Percentiles rank a stretch among this genome's conserved stretches.
These are phyloP conservation scores for Remorina albescens DNA, from an alignment of 2,797 vertebrate species.

Conservation along the genomic window DNA sequence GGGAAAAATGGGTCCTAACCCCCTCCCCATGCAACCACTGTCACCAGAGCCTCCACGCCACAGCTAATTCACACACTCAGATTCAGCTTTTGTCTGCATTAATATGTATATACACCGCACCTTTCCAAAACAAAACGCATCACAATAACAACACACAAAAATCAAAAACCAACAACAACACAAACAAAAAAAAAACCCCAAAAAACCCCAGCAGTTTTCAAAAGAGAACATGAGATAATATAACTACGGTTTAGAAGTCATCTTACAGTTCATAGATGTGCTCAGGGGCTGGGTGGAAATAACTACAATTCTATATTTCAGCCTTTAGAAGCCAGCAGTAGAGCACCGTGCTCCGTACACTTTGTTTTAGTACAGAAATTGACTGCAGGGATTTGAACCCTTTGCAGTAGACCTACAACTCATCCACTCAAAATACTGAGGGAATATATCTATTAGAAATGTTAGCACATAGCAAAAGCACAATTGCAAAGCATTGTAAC, in stretches of 20 bases:
- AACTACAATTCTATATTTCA: neutral
- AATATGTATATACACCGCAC: neutral
- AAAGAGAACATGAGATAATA: neutral
- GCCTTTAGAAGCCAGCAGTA: too few species aligned
- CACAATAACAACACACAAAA: neutral
- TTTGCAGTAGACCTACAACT: neutral
- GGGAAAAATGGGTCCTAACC: constrained; percentile 44
- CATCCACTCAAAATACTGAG: neutral
- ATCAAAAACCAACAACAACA: neutral
- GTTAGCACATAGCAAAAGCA: too few species aligned
- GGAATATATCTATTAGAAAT: too few species aligned
- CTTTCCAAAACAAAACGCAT: neutral
- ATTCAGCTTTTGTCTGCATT: constrained; percentile 1
- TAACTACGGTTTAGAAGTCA: neutral
- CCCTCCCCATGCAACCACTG: constrained; percentile 16
- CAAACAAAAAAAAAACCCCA: neutral
- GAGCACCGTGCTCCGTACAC: neutral
- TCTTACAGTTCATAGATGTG: neutral
- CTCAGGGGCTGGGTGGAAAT: neutral
- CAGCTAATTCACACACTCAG: constrained; percentile 26
- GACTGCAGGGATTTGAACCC: too few species aligned
- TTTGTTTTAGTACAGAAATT: too few species aligned
- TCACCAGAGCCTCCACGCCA: constrained; percentile 14
- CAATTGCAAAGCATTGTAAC: too few species aligned
- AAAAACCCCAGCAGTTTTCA: neutral